Percentiles rank a stretch among this genome's conserved stretches.
Evolutionary conservation across 2,888 invertebrate genomes (phyloP).

Genomic region (Drosophila testacea): DNA sequence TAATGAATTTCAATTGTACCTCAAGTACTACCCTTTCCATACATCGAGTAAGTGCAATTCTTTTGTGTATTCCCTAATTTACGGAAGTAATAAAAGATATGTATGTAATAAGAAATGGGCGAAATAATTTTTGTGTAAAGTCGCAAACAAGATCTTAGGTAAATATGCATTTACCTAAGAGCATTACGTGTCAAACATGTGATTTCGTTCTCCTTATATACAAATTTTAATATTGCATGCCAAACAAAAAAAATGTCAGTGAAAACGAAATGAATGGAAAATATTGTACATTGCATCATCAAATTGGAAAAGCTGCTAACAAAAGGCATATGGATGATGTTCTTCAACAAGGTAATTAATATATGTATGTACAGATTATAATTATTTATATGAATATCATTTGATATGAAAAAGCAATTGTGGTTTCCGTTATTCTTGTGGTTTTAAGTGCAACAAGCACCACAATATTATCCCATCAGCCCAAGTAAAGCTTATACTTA

Average conservation of each 20-base stretch:
- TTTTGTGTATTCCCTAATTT: conserved; percentile 18
- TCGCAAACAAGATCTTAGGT: conserved; percentile 6
- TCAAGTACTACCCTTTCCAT: background rate
- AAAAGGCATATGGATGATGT: conserved; percentile 9
- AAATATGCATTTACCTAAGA: conserved; percentile 14
- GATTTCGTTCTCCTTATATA: conserved; percentile 38
- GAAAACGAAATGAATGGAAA: conserved; percentile 42
- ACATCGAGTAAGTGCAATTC: conserved; percentile 29
- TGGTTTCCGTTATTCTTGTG: conserved; percentile 16
- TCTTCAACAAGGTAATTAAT: conserved; percentile 34
- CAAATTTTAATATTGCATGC: conserved; percentile 37
- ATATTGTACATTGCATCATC: conserved; percentile 52
- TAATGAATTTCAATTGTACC: conserved; percentile 34
- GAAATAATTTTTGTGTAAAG: conserved; percentile 20
- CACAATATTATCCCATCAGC: background rate
- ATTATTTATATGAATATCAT: background rate
- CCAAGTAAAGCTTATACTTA: conserved; percentile 4
- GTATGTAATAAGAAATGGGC: conserved; percentile 9
- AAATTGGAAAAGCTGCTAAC: background rate
- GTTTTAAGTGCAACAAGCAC: conserved; percentile 9
- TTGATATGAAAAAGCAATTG: conserved; percentile 4
- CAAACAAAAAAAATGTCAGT: conserved; percentile 23
- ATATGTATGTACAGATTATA: background rate
- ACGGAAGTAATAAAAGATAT: conserved; percentile 16
- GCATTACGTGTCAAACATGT: conserved; percentile 48